Base-by-base conservation (phyloP, 2,797 vertebrate genomes). In the Discoglossus pictus region DNA sequence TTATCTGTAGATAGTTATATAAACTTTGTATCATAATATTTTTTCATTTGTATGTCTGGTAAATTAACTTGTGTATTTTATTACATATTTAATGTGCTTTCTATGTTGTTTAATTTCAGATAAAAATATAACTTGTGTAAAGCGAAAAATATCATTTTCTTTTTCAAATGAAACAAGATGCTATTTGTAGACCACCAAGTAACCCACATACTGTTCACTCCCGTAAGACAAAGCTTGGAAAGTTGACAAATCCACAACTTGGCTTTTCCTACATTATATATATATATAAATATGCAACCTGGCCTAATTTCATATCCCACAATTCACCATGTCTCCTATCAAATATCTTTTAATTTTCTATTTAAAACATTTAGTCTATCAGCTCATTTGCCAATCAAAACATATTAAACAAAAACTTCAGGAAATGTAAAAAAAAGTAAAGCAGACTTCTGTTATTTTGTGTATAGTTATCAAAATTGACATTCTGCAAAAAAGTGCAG, bases 291-390 rank as follows among this genome's bases (percentile, higher is more conserved):
- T 64, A 64, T 59, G 68, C 36, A 64, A 52, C 44, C 68, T 71
- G 68, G 68, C 60, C 44, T 51, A 58, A 64, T 71, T 50, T 71
- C 68, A 64, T 51, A 50, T 23, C 59, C 68, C 68, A 52, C 61
- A 64, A 71, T 64, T 43, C 60, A 71, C 52, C 61, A 71, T 64
- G 68, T 71, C 68, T 64, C 52, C 68, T 58, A 56, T 71, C 52
- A 71, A 64, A 44, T 71, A 55, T 58, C 61, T 71, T 71, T 71
- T 71, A 71, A 71, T 71, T 71, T 71, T 71, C 60, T 71, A 53
- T 71, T 64, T 64, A 71, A 71, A 71, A 64, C 52, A 71, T 71
- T 71, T 64, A 71, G 68, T 64, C 68, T 53, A 71, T 63, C 68
- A 52, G 53, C 60, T 58, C 25, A 23, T 36, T 62, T 71, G 60